phyloP scores from a whole-genome alignment of 2,888 invertebrate genomes.

The Platycnemis pennipes region DNA sequence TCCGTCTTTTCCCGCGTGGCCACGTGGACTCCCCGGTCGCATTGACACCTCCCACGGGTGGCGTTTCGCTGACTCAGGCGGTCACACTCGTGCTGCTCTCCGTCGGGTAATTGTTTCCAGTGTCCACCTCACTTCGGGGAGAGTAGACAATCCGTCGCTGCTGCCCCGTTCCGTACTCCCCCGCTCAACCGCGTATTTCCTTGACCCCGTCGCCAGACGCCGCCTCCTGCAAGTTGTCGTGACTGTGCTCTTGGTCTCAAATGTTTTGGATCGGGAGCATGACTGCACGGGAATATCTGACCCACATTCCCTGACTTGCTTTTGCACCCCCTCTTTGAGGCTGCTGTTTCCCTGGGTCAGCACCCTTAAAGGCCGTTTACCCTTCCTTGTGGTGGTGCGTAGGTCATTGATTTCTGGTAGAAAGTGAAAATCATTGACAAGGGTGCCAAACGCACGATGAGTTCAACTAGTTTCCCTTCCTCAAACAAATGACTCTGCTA shows the following conservation, averaged over 20 bases:
- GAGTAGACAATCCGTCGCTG: not conserved
- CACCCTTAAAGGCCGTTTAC: slow-evolving; percentile 68
- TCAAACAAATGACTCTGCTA: not conserved
- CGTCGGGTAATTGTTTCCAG: slow-evolving; percentile 41
- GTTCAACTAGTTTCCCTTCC: not conserved
- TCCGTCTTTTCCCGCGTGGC: not conserved
- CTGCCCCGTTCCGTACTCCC: not conserved
- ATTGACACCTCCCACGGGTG: slow-evolving; percentile 1
- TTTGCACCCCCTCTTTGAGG: not conserved
- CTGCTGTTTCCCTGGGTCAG: slow-evolving; percentile 71
- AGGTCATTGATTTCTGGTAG: slow-evolving; percentile 25
- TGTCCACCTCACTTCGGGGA: not conserved
- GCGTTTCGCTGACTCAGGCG: slow-evolving; percentile 64
- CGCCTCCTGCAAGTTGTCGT: slow-evolving; percentile 73
- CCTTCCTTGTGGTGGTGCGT: not conserved
- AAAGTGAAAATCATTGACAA: slow-evolving; percentile 35
- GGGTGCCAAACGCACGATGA: not conserved
- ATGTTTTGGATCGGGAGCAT: slow-evolving; percentile 72
- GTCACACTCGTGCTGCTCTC: slow-evolving; percentile 1
- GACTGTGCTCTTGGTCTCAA: slow-evolving; percentile 71
- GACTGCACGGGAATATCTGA: slow-evolving; percentile 71
- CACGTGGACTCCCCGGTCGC: not conserved
- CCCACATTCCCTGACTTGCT: slow-evolving; percentile 42
- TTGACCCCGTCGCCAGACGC: slow-evolving; percentile 53
- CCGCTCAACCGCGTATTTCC: not conserved